Percentiles rank a stretch among this genome's conserved stretches.
These are phyloP conservation scores for Lophotriccus pileatus DNA, from an alignment of 2,797 vertebrate genomes.

Conservation along the genomic window DNA sequence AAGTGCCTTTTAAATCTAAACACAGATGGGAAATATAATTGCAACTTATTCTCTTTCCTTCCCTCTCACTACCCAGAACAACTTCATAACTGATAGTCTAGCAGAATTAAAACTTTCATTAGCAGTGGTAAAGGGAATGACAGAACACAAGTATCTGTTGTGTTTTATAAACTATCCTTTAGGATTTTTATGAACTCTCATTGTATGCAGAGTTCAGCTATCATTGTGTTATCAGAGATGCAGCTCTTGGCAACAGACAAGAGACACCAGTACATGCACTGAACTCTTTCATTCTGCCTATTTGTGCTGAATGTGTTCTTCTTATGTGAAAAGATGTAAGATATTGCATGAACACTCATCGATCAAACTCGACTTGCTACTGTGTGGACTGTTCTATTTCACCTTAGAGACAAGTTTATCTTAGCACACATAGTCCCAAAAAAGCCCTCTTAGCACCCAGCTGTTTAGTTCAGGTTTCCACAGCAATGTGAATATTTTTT, in stretches of 20 bases:
- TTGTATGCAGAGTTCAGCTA: neutral
- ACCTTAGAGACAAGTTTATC: slow-evolving; percentile 4
- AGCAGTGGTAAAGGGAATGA: neutral
- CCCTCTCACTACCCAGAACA: neutral
- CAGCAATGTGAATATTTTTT: neutral
- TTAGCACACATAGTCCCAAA: neutral
- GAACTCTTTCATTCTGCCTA: neutral
- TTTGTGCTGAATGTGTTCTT: neutral
- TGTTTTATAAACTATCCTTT: neutral
- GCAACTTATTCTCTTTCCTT: neutral
- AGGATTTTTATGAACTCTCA: neutral
- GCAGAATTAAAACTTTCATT: neutral
- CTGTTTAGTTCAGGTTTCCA: neutral
- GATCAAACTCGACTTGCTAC: neutral
- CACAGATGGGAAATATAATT: neutral
- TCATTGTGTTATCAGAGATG: neutral
- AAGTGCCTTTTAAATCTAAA: neutral
- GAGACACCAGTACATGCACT: neutral
- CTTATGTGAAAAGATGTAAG: neutral
- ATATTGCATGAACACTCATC: neutral
- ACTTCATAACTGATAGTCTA: neutral
- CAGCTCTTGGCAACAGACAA: neutral
- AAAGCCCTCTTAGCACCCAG: neutral
- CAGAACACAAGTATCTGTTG: neutral
- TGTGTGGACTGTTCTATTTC: neutral